phyloP scores from a whole-genome alignment of 2,797 vertebrate species.

The Vespertilio murinus region DNA sequence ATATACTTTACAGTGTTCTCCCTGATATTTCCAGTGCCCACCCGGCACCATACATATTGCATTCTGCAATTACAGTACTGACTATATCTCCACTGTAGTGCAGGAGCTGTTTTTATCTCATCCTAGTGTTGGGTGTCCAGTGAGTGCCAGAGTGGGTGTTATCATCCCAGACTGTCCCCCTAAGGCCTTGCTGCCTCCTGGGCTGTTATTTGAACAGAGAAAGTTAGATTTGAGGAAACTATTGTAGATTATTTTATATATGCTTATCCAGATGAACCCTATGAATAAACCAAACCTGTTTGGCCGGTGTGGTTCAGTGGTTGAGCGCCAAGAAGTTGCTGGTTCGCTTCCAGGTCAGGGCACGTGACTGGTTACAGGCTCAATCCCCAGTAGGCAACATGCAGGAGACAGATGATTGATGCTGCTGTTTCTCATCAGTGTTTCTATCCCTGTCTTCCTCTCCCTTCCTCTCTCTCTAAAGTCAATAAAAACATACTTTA shows the following conservation, averaged over 20 bases:
- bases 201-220: slow-evolving; percentile 11
- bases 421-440: too few species aligned
- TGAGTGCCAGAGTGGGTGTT: neutral
- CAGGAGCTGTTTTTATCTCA: neutral
- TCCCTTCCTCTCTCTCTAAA: too few species aligned
- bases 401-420: too few species aligned
- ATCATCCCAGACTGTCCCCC: neutral
- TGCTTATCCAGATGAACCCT: neutral
- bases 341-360: too few species aligned
- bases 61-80: neutral
- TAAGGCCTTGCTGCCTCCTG: neutral
- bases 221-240: neutral
- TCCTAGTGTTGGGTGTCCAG: neutral
- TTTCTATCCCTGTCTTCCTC: too few species aligned
- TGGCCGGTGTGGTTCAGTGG: too few species aligned
- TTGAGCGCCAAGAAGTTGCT: too few species aligned
- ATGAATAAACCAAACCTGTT: neutral
- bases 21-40: neutral
- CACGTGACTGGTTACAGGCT: too few species aligned
- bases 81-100: neutral
- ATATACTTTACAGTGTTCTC: neutral
- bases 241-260: neutral
- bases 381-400: too few species aligned
- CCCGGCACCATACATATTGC: too few species aligned
- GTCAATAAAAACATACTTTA: too few species aligned